Conservation (phyloP, 2,113 vertebrate genomes). For the Coturnix japonica region DNA sequence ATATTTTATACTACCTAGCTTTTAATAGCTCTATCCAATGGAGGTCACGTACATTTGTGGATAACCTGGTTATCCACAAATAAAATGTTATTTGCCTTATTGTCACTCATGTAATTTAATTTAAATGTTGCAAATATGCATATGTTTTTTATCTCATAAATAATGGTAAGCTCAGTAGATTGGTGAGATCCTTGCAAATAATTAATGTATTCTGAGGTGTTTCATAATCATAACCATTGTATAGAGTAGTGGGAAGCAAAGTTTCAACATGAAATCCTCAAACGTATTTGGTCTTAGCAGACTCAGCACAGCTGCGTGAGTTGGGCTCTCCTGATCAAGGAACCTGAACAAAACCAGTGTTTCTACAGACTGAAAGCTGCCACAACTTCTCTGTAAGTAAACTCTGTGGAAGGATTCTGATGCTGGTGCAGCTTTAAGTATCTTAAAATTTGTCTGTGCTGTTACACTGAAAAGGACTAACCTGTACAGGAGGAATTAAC, state of each 20-base stretch:
- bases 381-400: neutral
- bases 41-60: neutral
- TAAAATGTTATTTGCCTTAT: neutral
- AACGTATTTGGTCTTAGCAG: neutral
- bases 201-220: neutral
- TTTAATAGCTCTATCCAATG: neutral
- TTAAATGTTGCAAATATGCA: neutral
- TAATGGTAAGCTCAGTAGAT: neutral
- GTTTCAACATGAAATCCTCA: neutral
- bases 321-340: neutral
- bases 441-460: neutral
- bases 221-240: neutral
- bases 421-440: neutral
- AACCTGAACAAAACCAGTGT: neutral
- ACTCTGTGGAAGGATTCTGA: neutral
- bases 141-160: neutral
- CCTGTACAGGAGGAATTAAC: neutral
- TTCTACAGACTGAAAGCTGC: neutral
- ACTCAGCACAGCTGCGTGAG: neutral
- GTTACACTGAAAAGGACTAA: neutral
- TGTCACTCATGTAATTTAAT: neutral
- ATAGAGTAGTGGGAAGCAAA: neutral
- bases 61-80: neutral
- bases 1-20: neutral
- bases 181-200: neutral